Evolutionary conservation across 2,113 vertebrate genomes (phyloP).

Genomic region (Grus americana): DNA sequence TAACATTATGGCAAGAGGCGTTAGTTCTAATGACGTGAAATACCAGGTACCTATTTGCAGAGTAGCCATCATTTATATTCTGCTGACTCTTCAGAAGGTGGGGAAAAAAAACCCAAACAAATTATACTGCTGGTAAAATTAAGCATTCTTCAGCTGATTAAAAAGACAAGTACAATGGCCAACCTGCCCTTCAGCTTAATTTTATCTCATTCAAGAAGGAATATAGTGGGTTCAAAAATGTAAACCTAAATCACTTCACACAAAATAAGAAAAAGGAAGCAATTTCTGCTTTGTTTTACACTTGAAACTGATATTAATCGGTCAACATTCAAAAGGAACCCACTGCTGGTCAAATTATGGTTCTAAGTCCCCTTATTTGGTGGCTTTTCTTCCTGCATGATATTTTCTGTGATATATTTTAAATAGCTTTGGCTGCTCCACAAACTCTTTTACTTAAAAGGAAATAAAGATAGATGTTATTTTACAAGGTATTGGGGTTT

Average conservation of each 20-base stretch:
- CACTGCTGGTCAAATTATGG: not conserved
- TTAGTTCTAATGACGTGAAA: not conserved
- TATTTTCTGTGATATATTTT: not conserved
- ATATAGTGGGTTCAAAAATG: not conserved
- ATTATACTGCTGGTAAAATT: not conserved
- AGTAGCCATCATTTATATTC: not conserved
- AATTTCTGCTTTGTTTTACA: not conserved
- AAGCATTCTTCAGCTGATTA: not conserved
- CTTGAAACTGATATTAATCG: not conserved
- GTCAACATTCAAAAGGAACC: not conserved
- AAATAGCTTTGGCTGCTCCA: not conserved
- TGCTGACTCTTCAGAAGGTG: not conserved
- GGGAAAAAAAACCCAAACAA: not conserved
- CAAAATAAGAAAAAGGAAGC: not conserved
- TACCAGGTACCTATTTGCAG: not conserved
- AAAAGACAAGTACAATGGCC: not conserved
- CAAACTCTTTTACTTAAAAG: not conserved
- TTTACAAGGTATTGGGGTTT: not conserved
- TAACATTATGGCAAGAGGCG: not conserved
- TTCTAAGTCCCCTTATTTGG: not conserved
- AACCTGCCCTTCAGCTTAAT: not conserved
- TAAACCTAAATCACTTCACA: not conserved
- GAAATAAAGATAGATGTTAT: not conserved
- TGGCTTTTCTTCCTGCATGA: not conserved
- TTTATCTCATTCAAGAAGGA: not conserved